Percentiles rank a stretch among this genome's conserved stretches.
Conservation (phyloP, 2,888 invertebrate genomes). For the Sphinx pinastri region DNA sequence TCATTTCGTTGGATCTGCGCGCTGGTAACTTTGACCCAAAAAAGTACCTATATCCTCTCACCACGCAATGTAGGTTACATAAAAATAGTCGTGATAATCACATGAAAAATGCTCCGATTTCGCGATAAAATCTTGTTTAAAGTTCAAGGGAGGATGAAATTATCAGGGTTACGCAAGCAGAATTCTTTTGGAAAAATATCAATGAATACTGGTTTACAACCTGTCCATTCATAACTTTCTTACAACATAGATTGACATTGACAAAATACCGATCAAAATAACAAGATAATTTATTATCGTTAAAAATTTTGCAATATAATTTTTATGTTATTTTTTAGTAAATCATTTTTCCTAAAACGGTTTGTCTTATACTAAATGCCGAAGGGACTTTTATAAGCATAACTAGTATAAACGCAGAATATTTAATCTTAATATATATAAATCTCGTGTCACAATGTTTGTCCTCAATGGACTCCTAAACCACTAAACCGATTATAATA, state of each 20-base stretch:
- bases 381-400: background rate
- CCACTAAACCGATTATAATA: too few species aligned
- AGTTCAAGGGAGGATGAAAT: slow-evolving; percentile 11
- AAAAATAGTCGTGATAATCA: slow-evolving; percentile 4
- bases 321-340: background rate
- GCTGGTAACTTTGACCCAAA: slow-evolving; percentile 6
- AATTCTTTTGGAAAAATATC: slow-evolving; percentile 18
- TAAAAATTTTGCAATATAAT: background rate
- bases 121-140: slow-evolving; percentile 14
- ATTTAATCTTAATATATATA: too few species aligned
- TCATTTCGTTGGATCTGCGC: background rate
- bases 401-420: too few species aligned
- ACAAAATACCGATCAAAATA: background rate
- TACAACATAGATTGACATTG: background rate
- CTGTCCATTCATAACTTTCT: slow-evolving; percentile 3
- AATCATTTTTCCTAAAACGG: background rate
- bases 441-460: too few species aligned
- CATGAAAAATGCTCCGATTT: slow-evolving; percentile 14
- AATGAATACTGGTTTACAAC: slow-evolving; percentile 12
- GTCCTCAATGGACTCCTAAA: too few species aligned
- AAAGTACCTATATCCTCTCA: background rate
- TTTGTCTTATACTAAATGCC: background rate
- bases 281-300: background rate
- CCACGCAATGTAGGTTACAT: slow-evolving; percentile 9
- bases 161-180: slow-evolving; percentile 10